Conservation (phyloP, 2,888 invertebrate species). For the Adelphocoris suturalis region DNA sequence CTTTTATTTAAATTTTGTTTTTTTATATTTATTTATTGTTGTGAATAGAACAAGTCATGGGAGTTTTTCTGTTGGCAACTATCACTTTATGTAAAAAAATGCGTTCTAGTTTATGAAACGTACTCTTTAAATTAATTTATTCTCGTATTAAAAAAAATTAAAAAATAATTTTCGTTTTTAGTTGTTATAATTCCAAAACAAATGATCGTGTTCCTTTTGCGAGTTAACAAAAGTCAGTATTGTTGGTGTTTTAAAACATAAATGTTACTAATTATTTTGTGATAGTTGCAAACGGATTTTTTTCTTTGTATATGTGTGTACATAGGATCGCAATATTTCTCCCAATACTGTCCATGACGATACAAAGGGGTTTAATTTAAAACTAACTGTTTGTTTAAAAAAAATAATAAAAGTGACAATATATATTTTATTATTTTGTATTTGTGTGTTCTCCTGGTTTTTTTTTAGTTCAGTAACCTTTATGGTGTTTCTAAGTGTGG, state of each 20-base stretch:
- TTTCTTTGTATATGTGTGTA: slow-evolving; percentile 17
- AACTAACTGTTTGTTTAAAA: slow-evolving; percentile 68
- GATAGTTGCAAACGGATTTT: slow-evolving; percentile 56
- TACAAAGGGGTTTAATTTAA: slow-evolving; percentile 65
- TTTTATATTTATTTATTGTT: slow-evolving; percentile 61
- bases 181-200: slow-evolving; percentile 17
- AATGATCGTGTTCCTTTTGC: slow-evolving; percentile 27
- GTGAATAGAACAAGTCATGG: slow-evolving; percentile 54
- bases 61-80: slow-evolving; percentile 60
- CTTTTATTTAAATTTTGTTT: slow-evolving; percentile 20
- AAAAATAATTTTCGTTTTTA: slow-evolving; percentile 15
- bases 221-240: slow-evolving; percentile 44
- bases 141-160: not conserved
- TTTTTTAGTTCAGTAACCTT: not conserved
- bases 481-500: not conserved
- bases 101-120: slow-evolving; percentile 28
- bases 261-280: slow-evolving; percentile 18
- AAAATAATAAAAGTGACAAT: slow-evolving; percentile 68
- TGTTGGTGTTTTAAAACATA: slow-evolving; percentile 18
- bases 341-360: slow-evolving; percentile 41
- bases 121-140: not conserved
- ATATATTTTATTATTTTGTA: slow-evolving; percentile 70
- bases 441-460: slow-evolving; percentile 44
- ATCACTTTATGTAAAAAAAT: slow-evolving; percentile 20
- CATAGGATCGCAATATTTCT: slow-evolving; percentile 30